phyloP scores from a whole-genome alignment of 2,888 invertebrate species.

The Agrotis exclamationis region DNA sequence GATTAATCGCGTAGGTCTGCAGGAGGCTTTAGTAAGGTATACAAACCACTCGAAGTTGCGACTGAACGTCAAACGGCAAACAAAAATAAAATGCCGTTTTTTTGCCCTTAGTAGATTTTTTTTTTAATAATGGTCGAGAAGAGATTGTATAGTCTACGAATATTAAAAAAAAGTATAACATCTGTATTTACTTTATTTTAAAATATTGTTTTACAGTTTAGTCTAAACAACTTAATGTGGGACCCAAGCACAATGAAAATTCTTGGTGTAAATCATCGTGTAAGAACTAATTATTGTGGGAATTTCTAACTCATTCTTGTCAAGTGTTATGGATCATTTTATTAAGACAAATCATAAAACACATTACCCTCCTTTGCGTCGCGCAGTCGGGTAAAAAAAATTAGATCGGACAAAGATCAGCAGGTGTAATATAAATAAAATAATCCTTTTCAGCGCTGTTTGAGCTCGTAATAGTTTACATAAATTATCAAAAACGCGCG shows the following conservation, averaged over 20 bases:
- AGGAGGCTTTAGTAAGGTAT: constrained; percentile 16
- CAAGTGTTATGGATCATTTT: constrained; percentile 7
- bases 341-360: constrained; percentile 5
- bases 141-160: background rate
- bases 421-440: constrained; percentile 1
- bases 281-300: constrained; percentile 5
- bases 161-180: background rate
- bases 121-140: no score
- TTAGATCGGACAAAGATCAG: background rate
- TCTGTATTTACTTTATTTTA: background rate
- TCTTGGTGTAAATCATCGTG: constrained; percentile 8
- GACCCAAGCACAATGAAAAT: constrained; percentile 28
- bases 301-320: constrained; percentile 8
- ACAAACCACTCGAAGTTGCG: constrained; percentile 2
- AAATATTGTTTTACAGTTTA: background rate
- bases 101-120: background rate
- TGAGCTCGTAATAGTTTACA: constrained; percentile 26
- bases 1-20: no score
- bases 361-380: no score
- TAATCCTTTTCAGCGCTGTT: constrained; percentile 23
- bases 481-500: constrained; percentile 53
- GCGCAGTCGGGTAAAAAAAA: no score
- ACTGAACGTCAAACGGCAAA: background rate
- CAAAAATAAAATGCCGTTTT: background rate
- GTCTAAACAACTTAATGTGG: constrained; percentile 14